Evolutionary conservation across 2,797 vertebrate species (phyloP).

Genomic region (Aulostomus chinensis): DNA sequence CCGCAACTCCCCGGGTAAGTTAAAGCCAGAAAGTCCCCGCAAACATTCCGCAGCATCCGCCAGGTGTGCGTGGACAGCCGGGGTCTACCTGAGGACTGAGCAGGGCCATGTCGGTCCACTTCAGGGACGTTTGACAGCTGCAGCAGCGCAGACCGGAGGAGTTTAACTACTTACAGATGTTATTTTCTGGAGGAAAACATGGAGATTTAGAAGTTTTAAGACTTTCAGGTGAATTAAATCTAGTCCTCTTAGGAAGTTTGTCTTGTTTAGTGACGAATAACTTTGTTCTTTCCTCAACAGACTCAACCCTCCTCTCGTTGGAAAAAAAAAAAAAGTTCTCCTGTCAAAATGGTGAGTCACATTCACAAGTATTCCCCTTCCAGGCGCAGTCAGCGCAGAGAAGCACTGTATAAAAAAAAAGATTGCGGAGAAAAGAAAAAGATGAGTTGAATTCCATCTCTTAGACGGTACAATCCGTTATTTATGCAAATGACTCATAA

Average conservation of each 20-base stretch:
- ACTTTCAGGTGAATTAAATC: background rate
- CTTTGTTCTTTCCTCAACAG: constrained; percentile 18
- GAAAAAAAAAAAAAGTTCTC: constrained; percentile 20
- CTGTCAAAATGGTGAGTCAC: constrained; percentile 69
- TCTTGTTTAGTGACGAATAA: too few relatives aligned
- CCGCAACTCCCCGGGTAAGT: constrained; percentile 54
- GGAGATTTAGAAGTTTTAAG: too few relatives aligned
- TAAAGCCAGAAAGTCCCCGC: background rate
- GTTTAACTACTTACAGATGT: too few relatives aligned
- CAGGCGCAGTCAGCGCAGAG: too few relatives aligned
- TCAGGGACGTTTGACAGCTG: background rate
- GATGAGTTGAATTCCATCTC: too few relatives aligned
- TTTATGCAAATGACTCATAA: constrained; percentile 61
- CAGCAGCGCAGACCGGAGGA: too few relatives aligned
- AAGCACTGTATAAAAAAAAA: background rate
- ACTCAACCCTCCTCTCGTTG: background rate
- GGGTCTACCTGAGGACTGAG: constrained; percentile 5
- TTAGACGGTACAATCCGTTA: constrained; percentile 34
- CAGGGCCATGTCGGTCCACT: background rate
- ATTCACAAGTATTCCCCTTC: background rate
- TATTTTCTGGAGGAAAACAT: too few relatives aligned
- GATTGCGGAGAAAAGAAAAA: too few relatives aligned
- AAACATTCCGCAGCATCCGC: background rate
- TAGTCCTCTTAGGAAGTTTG: too few relatives aligned
- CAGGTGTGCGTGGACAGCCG: constrained; percentile 21